These are phyloP conservation scores for Trematomus loennbergii DNA, from an alignment of 2,113 vertebrate genomes.

Conservation along the genomic window DNA sequence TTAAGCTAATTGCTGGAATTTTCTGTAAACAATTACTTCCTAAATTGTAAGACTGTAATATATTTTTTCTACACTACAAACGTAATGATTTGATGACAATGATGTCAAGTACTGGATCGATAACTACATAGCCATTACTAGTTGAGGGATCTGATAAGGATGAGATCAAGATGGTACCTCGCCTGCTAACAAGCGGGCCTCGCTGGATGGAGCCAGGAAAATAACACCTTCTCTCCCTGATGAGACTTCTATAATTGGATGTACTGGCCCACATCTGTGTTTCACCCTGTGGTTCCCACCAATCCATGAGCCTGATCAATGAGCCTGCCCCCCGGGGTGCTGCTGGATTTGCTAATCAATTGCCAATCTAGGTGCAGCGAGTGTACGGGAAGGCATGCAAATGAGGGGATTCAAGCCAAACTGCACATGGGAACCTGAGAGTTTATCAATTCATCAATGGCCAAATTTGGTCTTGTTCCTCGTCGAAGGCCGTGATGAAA, in stretches of 20 bases:
- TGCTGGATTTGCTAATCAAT: conserved; percentile 66
- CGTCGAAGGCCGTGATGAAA: conserved; percentile 18
- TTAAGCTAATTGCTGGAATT: background rate
- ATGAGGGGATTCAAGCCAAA: conserved; percentile 55
- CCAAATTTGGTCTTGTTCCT: conserved; percentile 30
- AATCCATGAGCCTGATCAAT: conserved; percentile 66
- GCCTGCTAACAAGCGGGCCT: conserved; percentile 5
- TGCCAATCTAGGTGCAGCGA: conserved; percentile 54
- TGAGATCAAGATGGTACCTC: background rate
- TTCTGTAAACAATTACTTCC: background rate
- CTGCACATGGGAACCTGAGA: conserved; percentile 37
- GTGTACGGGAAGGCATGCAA: conserved; percentile 52
- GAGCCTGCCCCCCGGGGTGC: conserved; percentile 35
- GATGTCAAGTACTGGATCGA: background rate
- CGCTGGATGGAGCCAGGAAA: conserved; percentile 8
- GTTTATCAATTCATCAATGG: conserved; percentile 68
- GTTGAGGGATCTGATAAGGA: background rate
- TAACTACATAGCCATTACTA: background rate
- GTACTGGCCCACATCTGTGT: conserved; percentile 59
- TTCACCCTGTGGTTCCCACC: conserved; percentile 60
- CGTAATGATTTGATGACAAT: background rate
- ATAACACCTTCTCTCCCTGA: conserved; percentile 4
- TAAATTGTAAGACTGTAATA: background rate
- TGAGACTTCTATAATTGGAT: conserved; percentile 72
- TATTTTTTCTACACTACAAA: background rate